Conservation (phyloP, 2,797 vertebrate genomes). For the Taenioides sp. region DNA sequence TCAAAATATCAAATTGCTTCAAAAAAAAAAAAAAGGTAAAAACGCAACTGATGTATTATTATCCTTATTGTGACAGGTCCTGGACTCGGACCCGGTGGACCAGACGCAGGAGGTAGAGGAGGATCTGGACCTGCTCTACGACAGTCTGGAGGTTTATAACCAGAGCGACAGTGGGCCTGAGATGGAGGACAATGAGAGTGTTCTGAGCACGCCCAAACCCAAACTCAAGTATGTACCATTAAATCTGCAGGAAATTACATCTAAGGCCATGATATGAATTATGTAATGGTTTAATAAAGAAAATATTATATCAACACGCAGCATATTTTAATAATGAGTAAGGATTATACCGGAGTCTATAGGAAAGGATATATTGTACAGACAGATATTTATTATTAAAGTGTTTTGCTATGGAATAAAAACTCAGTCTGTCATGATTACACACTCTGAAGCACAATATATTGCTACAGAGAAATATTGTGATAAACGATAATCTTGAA, state of each 20-base stretch:
- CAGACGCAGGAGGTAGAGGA: conserved; percentile 84
- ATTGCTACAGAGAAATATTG: too few species aligned
- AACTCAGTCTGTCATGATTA: not conserved
- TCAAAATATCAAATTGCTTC: too few species aligned
- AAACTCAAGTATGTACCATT: conserved; percentile 77
- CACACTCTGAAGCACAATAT: too few species aligned
- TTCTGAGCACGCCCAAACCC: conserved; percentile 82
- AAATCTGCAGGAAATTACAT: conserved; percentile 1
- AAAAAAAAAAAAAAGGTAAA: too few species aligned
- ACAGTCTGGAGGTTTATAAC: conserved; percentile 82
- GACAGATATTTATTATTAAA: not conserved
- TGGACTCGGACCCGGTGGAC: conserved; percentile 83
- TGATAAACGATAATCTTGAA: too few species aligned
- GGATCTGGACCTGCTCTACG: conserved; percentile 82
- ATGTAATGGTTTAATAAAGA: not conserved
- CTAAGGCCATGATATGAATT: not conserved
- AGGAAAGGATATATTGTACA: not conserved
- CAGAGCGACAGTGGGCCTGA: conserved; percentile 85
- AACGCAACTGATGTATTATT: not conserved
- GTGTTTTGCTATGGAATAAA: not conserved
- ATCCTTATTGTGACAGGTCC: conserved; percentile 59
- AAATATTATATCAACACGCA: not conserved
- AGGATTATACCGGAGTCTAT: not conserved
- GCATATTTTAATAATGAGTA: not conserved
- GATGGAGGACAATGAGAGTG: conserved; percentile 82